Conservation (phyloP, 1,140 invertebrate species). For the Drosophila ogumai region DNA sequence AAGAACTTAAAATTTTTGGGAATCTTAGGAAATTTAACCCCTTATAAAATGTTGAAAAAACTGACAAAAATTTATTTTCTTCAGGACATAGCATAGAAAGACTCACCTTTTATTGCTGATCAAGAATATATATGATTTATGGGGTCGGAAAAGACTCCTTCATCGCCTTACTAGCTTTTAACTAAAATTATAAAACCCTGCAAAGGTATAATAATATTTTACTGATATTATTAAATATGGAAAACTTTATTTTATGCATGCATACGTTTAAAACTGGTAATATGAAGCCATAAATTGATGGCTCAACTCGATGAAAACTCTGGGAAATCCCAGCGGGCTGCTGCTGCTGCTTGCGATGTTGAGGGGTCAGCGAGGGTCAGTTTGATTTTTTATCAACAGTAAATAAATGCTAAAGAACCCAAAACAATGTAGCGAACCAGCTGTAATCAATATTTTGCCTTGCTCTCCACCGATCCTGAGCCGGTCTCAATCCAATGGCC, state of each 20-base stretch:
- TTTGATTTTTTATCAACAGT: conserved; percentile 67
- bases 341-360: conserved; percentile 2
- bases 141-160: too few relatives aligned
- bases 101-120: too few relatives aligned
- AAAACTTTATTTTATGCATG: neutral
- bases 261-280: conserved; percentile 2
- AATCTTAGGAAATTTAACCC: too few relatives aligned
- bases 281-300: conserved; percentile 19
- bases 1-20: too few relatives aligned
- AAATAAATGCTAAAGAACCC: conserved; percentile 63
- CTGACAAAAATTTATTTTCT: too few relatives aligned
- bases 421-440: conserved; percentile 42
- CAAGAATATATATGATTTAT: too few relatives aligned
- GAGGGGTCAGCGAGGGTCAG: conserved; percentile 65
- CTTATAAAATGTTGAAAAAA: too few relatives aligned
- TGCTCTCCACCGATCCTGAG: conserved; percentile 31
- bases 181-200: too few relatives aligned
- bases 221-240: neutral
- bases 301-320: conserved; percentile 11
- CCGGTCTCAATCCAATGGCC: conserved; percentile 27
- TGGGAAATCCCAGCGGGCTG: conserved; percentile 13
- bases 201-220: too few relatives aligned
- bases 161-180: too few relatives aligned
- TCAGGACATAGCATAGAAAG: too few relatives aligned
- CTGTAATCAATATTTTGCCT: conserved; percentile 82